Evolutionary conservation across 2,888 invertebrate genomes (phyloP).

Genomic region (Pollenia angustigena): DNA sequence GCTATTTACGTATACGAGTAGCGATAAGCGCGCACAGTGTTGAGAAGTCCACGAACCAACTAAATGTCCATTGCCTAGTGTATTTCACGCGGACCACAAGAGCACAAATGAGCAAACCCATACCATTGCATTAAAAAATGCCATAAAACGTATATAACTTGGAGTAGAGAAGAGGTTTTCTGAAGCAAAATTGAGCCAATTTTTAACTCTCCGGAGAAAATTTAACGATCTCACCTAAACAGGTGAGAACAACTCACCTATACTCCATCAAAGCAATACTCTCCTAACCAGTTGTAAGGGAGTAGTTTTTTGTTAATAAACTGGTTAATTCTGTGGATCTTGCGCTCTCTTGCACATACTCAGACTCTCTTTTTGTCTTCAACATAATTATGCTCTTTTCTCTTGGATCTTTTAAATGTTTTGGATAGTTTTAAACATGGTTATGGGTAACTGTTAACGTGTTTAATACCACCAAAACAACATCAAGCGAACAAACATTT

Average conservation of each 20-base stretch:
- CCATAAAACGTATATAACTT: constrained; percentile 11
- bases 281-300: constrained; percentile 63
- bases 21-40: constrained; percentile 83
- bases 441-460: constrained; percentile 55
- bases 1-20: constrained; percentile 73
- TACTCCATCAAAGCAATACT: neutral
- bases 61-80: constrained; percentile 84
- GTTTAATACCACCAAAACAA: constrained; percentile 50
- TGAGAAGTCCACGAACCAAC: constrained; percentile 85
- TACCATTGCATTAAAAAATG: constrained; percentile 38
- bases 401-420: constrained; percentile 38
- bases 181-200: constrained; percentile 13
- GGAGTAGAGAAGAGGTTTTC: neutral
- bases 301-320: constrained; percentile 42
- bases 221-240: constrained; percentile 18
- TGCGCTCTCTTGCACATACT: constrained; percentile 27
- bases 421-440: constrained; percentile 41
- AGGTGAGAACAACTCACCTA: constrained; percentile 61
- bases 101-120: constrained; percentile 64
- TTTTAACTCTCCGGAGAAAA: constrained; percentile 51
- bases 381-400: neutral
- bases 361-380: neutral
- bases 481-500: constrained; percentile 15
- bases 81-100: constrained; percentile 83
- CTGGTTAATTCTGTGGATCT: constrained; percentile 63